phyloP scores from a whole-genome alignment of 2,888 invertebrate genomes.

The Ornithoptera alexandrae region DNA sequence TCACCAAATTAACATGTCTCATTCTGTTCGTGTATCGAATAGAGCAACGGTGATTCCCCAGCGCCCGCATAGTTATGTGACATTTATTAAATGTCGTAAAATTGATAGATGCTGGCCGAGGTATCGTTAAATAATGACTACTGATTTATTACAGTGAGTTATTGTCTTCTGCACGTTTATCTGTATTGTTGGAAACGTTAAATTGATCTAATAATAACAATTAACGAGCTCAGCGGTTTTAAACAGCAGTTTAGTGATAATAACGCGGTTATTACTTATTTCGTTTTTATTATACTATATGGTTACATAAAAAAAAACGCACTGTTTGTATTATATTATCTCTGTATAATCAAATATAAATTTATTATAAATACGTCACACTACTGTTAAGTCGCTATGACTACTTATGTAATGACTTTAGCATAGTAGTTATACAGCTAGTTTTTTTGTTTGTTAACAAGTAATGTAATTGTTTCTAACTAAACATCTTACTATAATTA shows the following conservation, averaged over 20 bases:
- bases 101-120: slow-evolving; percentile 37
- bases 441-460: too few relatives aligned
- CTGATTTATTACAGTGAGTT: slow-evolving; percentile 33
- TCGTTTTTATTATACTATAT: not conserved
- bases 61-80: slow-evolving; percentile 39
- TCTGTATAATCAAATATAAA: not conserved
- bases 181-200: slow-evolving; percentile 20
- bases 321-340: not conserved
- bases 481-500: too few relatives aligned
- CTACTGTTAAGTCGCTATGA: too few relatives aligned
- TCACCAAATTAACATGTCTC: not conserved
- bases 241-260: not conserved
- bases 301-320: not conserved
- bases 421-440: too few relatives aligned
- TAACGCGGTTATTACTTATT: not conserved
- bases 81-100: slow-evolving; percentile 42
- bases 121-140: slow-evolving; percentile 36
- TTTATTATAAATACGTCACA: too few relatives aligned
- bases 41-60: slow-evolving; percentile 14
- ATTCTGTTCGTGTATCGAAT: slow-evolving; percentile 1
- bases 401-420: too few relatives aligned
- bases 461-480: too few relatives aligned
- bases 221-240: not conserved
- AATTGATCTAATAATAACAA: slow-evolving; percentile 20
- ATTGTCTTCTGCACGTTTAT: slow-evolving; percentile 32